These are phyloP conservation scores for Sphinx pinastri DNA, from an alignment of 2,888 invertebrate species.

Conservation along the genomic window DNA sequence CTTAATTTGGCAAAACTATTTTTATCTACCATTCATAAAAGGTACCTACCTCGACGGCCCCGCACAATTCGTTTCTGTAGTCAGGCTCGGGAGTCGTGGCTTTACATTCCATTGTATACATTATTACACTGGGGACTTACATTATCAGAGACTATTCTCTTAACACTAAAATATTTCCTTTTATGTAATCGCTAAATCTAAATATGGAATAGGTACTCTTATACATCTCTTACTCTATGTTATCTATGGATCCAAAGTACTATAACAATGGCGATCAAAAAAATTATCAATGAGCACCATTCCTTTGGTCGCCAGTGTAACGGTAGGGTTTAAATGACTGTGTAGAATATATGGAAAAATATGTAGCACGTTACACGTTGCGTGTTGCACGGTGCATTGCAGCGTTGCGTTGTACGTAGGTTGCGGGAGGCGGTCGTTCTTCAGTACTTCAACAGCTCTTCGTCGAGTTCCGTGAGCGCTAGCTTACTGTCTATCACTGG, in stretches of 20 bases:
- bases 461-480: constrained; percentile 73
- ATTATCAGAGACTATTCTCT: constrained; percentile 15
- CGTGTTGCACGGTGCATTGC: constrained; percentile 29
- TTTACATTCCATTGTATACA: background rate
- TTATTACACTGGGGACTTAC: constrained; percentile 4
- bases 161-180: constrained; percentile 30
- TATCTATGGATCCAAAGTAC: background rate
- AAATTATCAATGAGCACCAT: constrained; percentile 22
- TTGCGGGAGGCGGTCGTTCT: constrained; percentile 27
- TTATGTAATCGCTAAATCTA: constrained; percentile 8
- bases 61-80: background rate
- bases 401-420: constrained; percentile 35
- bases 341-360: constrained; percentile 17
- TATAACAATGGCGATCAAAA: constrained; percentile 22
- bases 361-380: constrained; percentile 20
- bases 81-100: background rate
- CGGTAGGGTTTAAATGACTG: constrained; percentile 15
- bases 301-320: constrained; percentile 22
- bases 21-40: background rate
- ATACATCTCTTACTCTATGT: constrained; percentile 13
- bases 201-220: constrained; percentile 15
- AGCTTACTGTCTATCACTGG: constrained; percentile 81
- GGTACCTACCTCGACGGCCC: background rate
- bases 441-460: constrained; percentile 76
- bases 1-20: constrained; percentile 1